Evolutionary conservation across 2,113 vertebrate genomes (phyloP), one percentile per base, ranked within the genome.

Genomic region (Mustelus asterias): DNA sequence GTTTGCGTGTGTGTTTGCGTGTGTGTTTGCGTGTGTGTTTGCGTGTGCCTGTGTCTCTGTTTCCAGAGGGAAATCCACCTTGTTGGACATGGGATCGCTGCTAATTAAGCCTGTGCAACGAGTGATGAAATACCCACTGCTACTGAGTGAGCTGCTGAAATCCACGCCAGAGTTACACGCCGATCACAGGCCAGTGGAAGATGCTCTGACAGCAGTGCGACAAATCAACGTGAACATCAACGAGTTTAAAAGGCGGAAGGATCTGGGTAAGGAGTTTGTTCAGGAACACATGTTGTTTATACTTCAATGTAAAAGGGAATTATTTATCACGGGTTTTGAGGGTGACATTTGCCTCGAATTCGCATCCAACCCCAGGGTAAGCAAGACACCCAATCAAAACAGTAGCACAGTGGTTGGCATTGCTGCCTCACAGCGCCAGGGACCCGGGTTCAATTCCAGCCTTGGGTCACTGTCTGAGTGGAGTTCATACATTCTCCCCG

Each of bases 31-130:
- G 65, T 67, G 65, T 67, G 65, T 67, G 65, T 18, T 5, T 37
- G 44, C 22, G 44, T 48, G 1, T 88, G 18, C 22, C 10, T 92
- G 1, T 94, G 18, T 24, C 22, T 54, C 41, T 89, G 37, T 90
- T 92, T 83, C 20, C 24, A 99, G 99, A 97, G 98, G 98, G 85
- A 99, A 99, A 97, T 97, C 98, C 0, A 99, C 98, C 96, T 96
- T 99, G 96, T 97, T 98, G 96, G 98, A 99, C 96, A 99, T 99
- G 99, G 99, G 98, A 83, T 99, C 99, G 14, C 96, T 99, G 96
- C 97, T 99, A 97, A 99, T 99, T 97, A 99, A 99, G 96, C 99
- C 99, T 0, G 98, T 99, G 44, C 99, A 99, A 96, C 98, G 99
- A 13, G 97, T 99, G 96, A 99, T 99, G 99, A 99, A 99, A 96